Conservation (phyloP, 2,797 vertebrate genomes). For the Pseudomugil gertrudae region DNA sequence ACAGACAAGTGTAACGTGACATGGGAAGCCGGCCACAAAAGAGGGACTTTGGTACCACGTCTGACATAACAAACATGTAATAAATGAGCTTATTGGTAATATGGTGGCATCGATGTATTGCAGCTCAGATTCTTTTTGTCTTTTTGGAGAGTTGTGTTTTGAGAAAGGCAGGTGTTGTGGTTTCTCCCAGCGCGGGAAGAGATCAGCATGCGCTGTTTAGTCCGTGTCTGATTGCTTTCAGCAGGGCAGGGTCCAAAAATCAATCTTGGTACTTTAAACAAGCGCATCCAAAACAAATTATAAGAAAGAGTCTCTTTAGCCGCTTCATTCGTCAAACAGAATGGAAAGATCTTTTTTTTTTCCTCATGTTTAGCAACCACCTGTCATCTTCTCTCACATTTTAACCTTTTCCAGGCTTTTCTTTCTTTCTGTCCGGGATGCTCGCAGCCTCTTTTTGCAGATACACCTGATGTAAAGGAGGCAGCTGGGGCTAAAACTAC, state of each 20-base stretch:
- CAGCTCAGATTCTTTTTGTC: constrained; percentile 6
- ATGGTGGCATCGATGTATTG: background rate
- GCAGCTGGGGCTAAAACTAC: constrained; percentile 6
- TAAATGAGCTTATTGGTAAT: constrained; percentile 9
- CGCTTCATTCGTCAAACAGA: background rate
- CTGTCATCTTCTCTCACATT: background rate
- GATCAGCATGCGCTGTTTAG: constrained; percentile 21
- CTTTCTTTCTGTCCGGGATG: background rate
- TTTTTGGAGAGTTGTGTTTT: constrained; percentile 16
- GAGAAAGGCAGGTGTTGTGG: constrained; percentile 28
- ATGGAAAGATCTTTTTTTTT: background rate
- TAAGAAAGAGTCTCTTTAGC: background rate
- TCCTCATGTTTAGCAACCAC: constrained; percentile 2
- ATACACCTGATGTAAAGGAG: constrained; percentile 27
- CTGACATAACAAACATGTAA: constrained; percentile 10
- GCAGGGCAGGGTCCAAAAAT: constrained; percentile 21
- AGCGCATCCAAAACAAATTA: background rate
- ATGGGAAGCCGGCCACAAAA: constrained; percentile 11
- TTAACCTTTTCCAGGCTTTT: background rate
- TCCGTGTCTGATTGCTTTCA: constrained; percentile 21
- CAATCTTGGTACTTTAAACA: constrained; percentile 14
- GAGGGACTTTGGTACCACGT: constrained; percentile 22
- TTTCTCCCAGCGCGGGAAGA: constrained; percentile 20
- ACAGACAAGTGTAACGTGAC: constrained; percentile 59
- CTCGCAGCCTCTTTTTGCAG: background rate